These are phyloP conservation scores for Anabas testudineus DNA, from an alignment of 2,797 vertebrate species.

Conservation along the genomic window DNA sequence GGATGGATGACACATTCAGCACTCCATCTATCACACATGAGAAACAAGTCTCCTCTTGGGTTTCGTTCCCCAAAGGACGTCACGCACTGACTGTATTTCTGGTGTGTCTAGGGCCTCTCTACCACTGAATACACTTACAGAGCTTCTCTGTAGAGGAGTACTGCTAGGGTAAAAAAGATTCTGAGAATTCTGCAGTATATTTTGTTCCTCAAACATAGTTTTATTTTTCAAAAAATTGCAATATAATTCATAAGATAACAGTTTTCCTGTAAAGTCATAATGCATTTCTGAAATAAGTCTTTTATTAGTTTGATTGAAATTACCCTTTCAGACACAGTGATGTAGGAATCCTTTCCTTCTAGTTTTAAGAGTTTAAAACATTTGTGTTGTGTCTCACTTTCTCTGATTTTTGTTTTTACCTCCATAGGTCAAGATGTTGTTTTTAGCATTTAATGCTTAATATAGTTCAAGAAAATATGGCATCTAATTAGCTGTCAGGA, in stretches of 20 bases:
- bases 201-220: too few species aligned
- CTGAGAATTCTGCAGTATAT: too few species aligned
- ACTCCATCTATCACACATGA: slow-evolving; percentile 44
- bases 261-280: too few species aligned
- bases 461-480: slow-evolving; percentile 84
- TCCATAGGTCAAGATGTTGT: slow-evolving; percentile 41
- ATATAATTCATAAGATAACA: too few species aligned
- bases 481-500: slow-evolving; percentile 92
- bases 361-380: slow-evolving; percentile 46
- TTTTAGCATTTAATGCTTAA: slow-evolving; percentile 79
- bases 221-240: too few species aligned
- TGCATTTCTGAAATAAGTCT: not conserved
- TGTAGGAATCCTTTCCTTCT: slow-evolving; percentile 53
- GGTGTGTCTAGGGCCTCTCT: not conserved
- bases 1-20: slow-evolving; percentile 39
- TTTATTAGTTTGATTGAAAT: too few species aligned
- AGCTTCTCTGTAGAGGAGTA: not conserved
- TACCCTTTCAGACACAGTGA: slow-evolving; percentile 55
- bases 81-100: slow-evolving; percentile 6
- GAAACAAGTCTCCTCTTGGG: slow-evolving; percentile 33
- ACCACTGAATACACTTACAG: not conserved
- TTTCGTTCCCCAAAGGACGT: slow-evolving; percentile 43
- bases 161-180: not conserved
- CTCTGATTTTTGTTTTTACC: slow-evolving; percentile 32
- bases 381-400: slow-evolving; percentile 38